These are phyloP conservation scores for Phataginus tricuspis DNA, from an alignment of 2,797 vertebrate genomes.

Conservation along the genomic window DNA sequence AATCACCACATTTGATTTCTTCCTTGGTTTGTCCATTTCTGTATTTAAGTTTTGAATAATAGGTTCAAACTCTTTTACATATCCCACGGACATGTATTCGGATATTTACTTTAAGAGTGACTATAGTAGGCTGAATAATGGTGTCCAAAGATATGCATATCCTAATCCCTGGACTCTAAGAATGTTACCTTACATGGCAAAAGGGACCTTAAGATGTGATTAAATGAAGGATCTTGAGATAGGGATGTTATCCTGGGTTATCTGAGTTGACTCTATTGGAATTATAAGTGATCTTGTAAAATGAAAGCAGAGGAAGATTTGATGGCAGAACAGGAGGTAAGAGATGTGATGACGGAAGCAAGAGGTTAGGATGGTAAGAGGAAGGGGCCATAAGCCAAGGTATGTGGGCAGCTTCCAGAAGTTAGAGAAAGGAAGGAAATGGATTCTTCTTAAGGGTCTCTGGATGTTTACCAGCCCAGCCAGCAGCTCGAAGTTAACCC, in stretches of 20 bases:
- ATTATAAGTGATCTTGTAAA: neutral
- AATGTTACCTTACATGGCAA: neutral
- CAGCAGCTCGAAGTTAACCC: neutral
- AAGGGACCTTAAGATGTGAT: neutral
- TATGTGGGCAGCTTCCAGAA: neutral
- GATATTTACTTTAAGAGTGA: neutral
- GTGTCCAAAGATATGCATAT: neutral
- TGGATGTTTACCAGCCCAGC: neutral
- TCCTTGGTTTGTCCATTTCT: neutral
- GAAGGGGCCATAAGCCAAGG: neutral
- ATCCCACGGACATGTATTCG: neutral
- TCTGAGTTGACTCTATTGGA: neutral
- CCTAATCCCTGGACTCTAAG: neutral
- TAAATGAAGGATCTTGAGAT: neutral
- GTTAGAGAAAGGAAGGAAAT: neutral
- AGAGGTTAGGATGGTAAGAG: neutral
- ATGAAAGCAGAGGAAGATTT: neutral
- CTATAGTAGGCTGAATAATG: neutral
- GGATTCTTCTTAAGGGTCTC: neutral
- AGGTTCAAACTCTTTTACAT: neutral
- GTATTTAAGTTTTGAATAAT: neutral
- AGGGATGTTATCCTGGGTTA: neutral
- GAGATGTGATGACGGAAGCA: neutral
- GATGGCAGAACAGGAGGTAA: neutral
- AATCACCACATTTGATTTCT: neutral